Conservation (phyloP, 2,113 vertebrate genomes). For the Erpornis zantholeuca region DNA sequence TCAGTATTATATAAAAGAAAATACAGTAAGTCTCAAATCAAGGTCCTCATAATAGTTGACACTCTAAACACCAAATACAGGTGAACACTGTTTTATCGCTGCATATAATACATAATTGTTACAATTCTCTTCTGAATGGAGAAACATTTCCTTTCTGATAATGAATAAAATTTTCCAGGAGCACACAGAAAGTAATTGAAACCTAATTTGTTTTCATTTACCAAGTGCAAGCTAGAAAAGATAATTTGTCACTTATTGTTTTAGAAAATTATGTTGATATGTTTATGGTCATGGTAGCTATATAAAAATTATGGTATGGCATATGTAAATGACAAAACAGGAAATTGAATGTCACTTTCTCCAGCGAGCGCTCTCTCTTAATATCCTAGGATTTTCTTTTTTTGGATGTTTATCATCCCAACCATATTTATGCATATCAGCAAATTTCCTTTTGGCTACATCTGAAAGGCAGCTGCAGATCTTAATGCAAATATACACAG, state of each 20-base stretch:
- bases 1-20: not conserved
- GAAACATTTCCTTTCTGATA: slow-evolving; percentile 38
- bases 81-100: not conserved
- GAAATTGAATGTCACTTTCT: slow-evolving; percentile 72
- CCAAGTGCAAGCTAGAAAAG: slow-evolving; percentile 59
- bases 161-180: slow-evolving; percentile 61
- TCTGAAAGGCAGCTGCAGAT: slow-evolving; percentile 63
- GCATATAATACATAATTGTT: slow-evolving; percentile 19
- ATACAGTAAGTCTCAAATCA: not conserved
- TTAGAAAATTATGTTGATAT: slow-evolving; percentile 53
- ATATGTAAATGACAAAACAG: slow-evolving; percentile 63
- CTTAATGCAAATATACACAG: slow-evolving; percentile 26
- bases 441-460: slow-evolving; percentile 68
- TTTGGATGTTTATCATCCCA: slow-evolving; percentile 64
- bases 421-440: slow-evolving; percentile 67
- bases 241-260: slow-evolving; percentile 72
- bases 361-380: slow-evolving; percentile 28
- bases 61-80: not conserved
- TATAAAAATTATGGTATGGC: slow-evolving; percentile 57
- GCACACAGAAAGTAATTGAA: slow-evolving; percentile 60
- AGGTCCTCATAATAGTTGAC: not conserved
- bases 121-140: slow-evolving; percentile 7
- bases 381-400: slow-evolving; percentile 59
- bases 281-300: slow-evolving; percentile 54
- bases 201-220: slow-evolving; percentile 74